A percentile compares a stretch with the other conserved stretches of the same genome.
Evolutionary conservation across 2,888 invertebrate species (phyloP).

Genomic region (Eupithecia vulgata): DNA sequence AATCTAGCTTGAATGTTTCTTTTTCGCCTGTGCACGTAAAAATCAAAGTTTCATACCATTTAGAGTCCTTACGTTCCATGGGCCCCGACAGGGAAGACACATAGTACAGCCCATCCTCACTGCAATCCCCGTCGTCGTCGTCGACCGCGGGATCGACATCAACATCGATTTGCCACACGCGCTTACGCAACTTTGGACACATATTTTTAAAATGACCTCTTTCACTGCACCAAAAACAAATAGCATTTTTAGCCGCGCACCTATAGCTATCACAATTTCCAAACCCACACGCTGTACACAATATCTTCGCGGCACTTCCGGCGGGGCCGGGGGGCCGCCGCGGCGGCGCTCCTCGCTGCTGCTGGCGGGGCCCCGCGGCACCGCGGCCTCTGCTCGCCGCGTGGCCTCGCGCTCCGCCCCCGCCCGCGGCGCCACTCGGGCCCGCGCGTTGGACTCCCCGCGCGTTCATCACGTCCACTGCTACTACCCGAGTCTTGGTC

Average conservation of each 20-base stretch:
- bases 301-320: neutral
- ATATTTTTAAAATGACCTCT: neutral
- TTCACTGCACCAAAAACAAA: neutral
- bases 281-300: neutral
- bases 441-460: neutral
- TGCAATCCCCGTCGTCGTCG: too few relatives aligned
- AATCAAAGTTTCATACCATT: too few relatives aligned
- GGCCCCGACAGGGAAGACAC: too few relatives aligned
- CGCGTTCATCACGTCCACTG: neutral
- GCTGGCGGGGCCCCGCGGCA: neutral
- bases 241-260: neutral
- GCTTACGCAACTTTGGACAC: conserved; percentile 4
- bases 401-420: neutral
- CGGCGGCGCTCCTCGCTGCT: neutral
- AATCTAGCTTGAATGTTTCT: too few relatives aligned
- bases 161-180: too few relatives aligned
- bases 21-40: too few relatives aligned
- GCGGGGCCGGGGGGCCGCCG: neutral
- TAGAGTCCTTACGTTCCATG: too few relatives aligned
- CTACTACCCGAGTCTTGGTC: neutral
- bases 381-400: neutral
- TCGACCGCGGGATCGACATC: too few relatives aligned
- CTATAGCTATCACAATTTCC: neutral
- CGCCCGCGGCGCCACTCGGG: neutral
- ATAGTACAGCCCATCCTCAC: too few relatives aligned